phyloP scores from a whole-genome alignment of 2,113 vertebrate species.

The Gadus chalcogrammus region DNA sequence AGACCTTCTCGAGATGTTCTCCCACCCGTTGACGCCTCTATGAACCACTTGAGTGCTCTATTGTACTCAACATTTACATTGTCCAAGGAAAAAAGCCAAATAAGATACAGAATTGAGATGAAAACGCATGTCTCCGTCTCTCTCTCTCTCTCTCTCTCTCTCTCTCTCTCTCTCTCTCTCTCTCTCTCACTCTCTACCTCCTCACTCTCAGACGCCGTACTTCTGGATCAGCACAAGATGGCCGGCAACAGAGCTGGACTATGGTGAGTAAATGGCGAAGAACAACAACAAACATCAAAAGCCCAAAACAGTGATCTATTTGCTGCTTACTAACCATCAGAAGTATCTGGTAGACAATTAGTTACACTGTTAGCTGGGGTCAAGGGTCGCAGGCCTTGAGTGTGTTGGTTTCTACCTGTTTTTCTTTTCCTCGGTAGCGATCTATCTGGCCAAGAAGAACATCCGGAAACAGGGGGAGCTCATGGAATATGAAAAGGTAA shows the following conservation, averaged over 20 bases:
- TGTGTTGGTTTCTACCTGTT: background rate
- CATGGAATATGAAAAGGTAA: constrained; percentile 88
- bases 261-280: constrained; percentile 75
- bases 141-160: background rate
- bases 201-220: constrained; percentile 80
- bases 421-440: constrained; percentile 67
- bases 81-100: no score
- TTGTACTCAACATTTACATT: no score
- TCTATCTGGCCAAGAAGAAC: constrained; percentile 94
- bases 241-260: constrained; percentile 88
- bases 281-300: background rate
- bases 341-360: background rate
- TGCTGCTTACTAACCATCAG: background rate
- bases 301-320: no score
- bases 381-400: no score
- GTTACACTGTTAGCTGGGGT: background rate
- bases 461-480: constrained; percentile 88
- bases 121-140: background rate
- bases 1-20: no score
- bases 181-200: constrained; percentile 52
- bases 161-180: background rate
- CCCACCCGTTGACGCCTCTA: no score
- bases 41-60: no score
- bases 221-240: constrained; percentile 90
- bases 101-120: no score